Evolutionary conservation across 2,888 invertebrate species (phyloP).

Genomic region (Lepidocyrtoides sp.): DNA sequence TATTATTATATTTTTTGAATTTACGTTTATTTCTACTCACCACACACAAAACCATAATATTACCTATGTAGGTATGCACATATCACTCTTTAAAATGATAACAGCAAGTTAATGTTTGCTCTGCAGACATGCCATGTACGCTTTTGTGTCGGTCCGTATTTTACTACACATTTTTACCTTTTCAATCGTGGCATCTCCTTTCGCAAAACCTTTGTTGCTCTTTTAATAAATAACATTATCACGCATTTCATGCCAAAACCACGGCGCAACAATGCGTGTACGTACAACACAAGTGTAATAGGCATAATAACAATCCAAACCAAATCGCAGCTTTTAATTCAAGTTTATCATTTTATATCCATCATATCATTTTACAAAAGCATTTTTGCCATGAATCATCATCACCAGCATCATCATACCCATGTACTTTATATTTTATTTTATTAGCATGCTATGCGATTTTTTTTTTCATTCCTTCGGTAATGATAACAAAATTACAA

Average conservation of each 20-base stretch:
- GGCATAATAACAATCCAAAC: neutral
- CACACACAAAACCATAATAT: neutral
- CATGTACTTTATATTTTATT: neutral
- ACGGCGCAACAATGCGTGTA: constrained; percentile 20
- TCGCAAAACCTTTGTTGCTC: neutral
- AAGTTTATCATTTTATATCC: constrained; percentile 34
- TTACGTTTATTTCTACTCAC: neutral
- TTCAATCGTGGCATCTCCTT: neutral
- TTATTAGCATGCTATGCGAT: constrained; percentile 28
- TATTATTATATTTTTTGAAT: neutral
- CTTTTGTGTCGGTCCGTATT: constrained; percentile 2
- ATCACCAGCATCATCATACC: too few relatives aligned
- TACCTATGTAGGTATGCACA: neutral
- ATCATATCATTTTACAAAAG: constrained; percentile 40
- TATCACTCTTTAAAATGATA: constrained; percentile 13
- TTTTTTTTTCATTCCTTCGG: neutral
- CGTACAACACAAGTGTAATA: neutral
- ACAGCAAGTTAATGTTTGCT: neutral
- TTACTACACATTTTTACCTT: neutral
- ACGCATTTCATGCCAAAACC: constrained; percentile 9
- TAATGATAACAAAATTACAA: neutral
- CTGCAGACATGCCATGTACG: neutral
- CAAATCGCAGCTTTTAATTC: constrained; percentile 32
- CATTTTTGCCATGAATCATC: constrained; percentile 26
- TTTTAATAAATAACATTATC: neutral